Evolutionary conservation across 64 coral and sea anemone genomes (phyloP).

Genomic region (Montipora cactus): DNA sequence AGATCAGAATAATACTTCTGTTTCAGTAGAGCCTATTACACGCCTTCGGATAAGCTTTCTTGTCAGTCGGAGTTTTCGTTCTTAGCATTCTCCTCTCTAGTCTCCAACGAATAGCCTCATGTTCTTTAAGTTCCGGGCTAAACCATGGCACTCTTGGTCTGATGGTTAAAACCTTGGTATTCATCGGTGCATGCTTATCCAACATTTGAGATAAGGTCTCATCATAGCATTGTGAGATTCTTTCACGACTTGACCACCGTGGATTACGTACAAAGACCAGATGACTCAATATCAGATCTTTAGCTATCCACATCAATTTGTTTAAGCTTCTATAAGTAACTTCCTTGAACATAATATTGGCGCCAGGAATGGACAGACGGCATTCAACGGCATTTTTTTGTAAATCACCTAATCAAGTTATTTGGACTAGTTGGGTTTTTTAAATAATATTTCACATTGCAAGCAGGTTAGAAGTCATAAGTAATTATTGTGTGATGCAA

Average conservation of each 20-base stretch:
- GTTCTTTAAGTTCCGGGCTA: background rate
- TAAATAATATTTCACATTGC: no score
- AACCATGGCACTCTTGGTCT: conserved; percentile 36
- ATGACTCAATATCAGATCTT: conserved; percentile 11
- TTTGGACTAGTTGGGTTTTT: no score
- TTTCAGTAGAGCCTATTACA: no score
- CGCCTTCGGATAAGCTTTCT: no score
- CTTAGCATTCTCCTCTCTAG: no score
- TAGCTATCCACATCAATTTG: conserved; percentile 16
- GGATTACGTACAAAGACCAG: background rate
- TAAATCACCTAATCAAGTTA: no score
- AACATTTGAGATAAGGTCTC: no score
- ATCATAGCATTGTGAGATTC: background rate
- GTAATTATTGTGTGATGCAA: no score
- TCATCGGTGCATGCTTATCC: no score
- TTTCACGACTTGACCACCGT: conserved; percentile 35
- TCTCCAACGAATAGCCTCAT: background rate
- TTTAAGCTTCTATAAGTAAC: conserved; percentile 37
- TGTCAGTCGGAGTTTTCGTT: no score
- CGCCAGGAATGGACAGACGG: background rate
- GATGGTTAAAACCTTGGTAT: background rate
- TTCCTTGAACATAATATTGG: background rate
- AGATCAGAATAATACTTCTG: no score
- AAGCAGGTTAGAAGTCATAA: no score
- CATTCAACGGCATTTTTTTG: background rate